Base-by-base conservation (phyloP, 2,113 vertebrate genomes). In the Corvus moneduloides region DNA sequence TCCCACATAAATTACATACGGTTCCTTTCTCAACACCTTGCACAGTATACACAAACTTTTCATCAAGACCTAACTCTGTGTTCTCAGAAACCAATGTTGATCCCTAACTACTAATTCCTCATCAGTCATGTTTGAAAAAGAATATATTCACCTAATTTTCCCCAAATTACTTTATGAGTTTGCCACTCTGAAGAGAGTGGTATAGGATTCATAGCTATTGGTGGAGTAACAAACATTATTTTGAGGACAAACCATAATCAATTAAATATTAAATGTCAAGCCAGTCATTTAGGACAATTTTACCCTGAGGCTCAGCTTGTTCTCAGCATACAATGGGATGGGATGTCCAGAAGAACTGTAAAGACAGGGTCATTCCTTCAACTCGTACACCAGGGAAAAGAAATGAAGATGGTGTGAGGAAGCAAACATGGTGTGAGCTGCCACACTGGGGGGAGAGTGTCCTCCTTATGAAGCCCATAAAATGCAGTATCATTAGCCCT, bases 241-340 rank as follows among this genome's bases (percentile, higher is more conserved):
- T 90, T 94, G 87, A 73, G 67, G 74, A 91, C 85, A 96, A 90
- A 76, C 35, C 39, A 59, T 66, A 94, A 95, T 71, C 41, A 80
- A 74, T 66, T 55, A 93, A 82, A 93, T 2, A 3, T 52, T 80
- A 83, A 93, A 43, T 62, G 59, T 79, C 67, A 91, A 51, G 55
- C 48, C 59, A 95, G 43, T 86, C 19, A 86, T 74, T 77, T 43
- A 68, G 94, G 72, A 93, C 63, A 83, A 63, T 35, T 94, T 87
- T 71, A 80, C 67, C 90, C 84, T 73, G 51, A 93, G 82, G 88
- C 82, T 72, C 44, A 61, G 56, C 48, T 94, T 96, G 67, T 96
- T 95, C 82, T 80, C 24, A 62, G 63, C 37, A n/a, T 85, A 81
- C 48, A 90, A 71, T 81, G 56, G 62, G 51, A 48, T 41, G 59